Evolutionary conservation across 1,140 invertebrate species (phyloP).

Genomic region (Trinorchestia longiramus): DNA sequence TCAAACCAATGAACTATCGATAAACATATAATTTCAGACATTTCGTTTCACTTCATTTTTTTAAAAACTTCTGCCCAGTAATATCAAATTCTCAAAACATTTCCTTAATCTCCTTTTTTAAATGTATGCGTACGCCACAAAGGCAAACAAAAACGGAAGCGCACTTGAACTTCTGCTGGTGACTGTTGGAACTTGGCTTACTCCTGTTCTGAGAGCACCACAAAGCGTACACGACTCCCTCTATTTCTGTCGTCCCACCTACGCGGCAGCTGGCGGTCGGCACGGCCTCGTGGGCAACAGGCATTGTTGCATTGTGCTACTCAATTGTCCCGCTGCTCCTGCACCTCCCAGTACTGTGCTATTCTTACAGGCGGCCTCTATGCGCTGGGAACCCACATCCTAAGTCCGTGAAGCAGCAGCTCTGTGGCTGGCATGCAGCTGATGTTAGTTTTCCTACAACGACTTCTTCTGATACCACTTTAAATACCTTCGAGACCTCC

Average conservation of each 20-base stretch:
- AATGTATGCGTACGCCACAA: too few relatives aligned
- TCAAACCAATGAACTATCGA: too few relatives aligned
- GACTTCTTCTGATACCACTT: neutral
- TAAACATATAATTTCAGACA: too few relatives aligned
- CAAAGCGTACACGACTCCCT: neutral
- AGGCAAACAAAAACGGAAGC: too few relatives aligned
- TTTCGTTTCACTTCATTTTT: too few relatives aligned
- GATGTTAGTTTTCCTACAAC: neutral
- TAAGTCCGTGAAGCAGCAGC: neutral
- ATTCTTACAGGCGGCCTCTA: neutral
- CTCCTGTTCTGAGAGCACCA: neutral
- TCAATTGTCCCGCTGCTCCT: neutral
- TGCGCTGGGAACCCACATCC: neutral
- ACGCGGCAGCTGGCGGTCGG: neutral
- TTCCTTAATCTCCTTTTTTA: too few relatives aligned
- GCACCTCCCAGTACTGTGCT: neutral
- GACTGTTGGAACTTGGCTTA: neutral
- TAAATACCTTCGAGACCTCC: neutral
- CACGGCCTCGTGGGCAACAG: neutral
- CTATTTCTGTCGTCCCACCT: neutral
- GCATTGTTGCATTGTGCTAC: neutral
- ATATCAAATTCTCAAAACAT: too few relatives aligned
- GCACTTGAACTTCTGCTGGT: too few relatives aligned
- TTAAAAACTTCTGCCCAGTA: too few relatives aligned
- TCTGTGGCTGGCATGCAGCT: neutral